phyloP scores from a whole-genome alignment of 2,888 invertebrate genomes.

The Lasioglossum malachurum region DNA sequence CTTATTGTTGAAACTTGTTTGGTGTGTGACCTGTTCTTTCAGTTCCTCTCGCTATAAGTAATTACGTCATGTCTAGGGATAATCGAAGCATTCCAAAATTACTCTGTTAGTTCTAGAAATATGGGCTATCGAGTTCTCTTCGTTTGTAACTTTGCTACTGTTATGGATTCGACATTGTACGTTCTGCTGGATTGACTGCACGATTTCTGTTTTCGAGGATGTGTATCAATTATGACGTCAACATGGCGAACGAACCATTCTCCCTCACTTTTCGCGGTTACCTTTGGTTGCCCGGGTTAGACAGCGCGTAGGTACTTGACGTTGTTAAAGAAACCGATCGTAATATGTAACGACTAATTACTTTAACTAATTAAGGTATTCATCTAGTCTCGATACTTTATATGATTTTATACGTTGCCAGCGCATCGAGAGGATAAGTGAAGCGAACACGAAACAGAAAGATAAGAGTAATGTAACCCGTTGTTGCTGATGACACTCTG shows the following conservation, averaged over 20 bases:
- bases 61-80: neutral
- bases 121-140: neutral
- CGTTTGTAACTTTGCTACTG: neutral
- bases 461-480: constrained; percentile 30
- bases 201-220: neutral
- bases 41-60: constrained; percentile 1
- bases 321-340: constrained; percentile 59
- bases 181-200: neutral
- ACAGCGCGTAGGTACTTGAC: constrained; percentile 13
- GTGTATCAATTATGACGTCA: neutral
- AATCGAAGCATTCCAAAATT: constrained; percentile 14
- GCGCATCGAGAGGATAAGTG: constrained; percentile 65
- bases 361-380: constrained; percentile 72
- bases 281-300: constrained; percentile 3
- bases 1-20: neutral
- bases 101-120: neutral
- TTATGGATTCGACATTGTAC: neutral
- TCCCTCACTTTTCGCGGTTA: constrained; percentile 6
- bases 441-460: constrained; percentile 46
- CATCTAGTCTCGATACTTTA: constrained; percentile 78
- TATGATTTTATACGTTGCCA: constrained; percentile 76
- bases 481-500: constrained; percentile 45
- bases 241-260: constrained; percentile 15
- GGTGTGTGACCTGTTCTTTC: constrained; percentile 7
- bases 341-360: constrained; percentile 70